Evolutionary conservation across 2,113 vertebrate species (phyloP).

Genomic region (Malurus melanocephalus): DNA sequence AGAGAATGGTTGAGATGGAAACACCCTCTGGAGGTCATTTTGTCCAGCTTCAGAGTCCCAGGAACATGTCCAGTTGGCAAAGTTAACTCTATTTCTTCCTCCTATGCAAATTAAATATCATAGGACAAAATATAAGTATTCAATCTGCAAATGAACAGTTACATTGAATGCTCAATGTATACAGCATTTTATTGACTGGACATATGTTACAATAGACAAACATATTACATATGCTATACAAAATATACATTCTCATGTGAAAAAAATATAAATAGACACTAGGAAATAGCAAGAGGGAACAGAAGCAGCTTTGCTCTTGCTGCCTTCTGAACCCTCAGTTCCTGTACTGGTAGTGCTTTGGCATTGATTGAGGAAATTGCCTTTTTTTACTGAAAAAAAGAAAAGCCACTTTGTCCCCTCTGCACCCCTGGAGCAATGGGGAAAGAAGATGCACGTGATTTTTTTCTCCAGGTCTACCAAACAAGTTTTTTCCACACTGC

Average conservation of each 20-base stretch:
- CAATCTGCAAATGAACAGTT: background rate
- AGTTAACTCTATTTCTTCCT: background rate
- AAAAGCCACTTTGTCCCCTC: background rate
- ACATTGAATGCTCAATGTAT: background rate
- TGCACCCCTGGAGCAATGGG: background rate
- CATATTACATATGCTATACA: conserved; percentile 75
- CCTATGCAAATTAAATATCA: background rate
- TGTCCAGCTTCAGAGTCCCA: background rate
- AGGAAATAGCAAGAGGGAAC: conserved; percentile 46
- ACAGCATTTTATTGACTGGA: conserved; percentile 70
- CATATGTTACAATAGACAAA: conserved; percentile 69
- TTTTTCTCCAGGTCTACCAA: background rate
- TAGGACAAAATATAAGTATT: background rate
- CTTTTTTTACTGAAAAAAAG: background rate
- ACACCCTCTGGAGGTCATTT: background rate
- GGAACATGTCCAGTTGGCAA: background rate
- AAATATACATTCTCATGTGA: conserved; percentile 76
- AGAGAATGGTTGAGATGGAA: background rate
- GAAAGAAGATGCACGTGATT: background rate
- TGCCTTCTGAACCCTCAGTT: background rate
- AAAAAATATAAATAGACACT: conserved; percentile 72
- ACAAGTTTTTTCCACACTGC: background rate
- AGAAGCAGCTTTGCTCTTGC: background rate
- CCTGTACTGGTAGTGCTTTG: background rate
- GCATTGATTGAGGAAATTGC: background rate